Evolutionary conservation across 2,797 vertebrate genomes (phyloP), one percentile per base, ranked within the genome.

Genomic region (Enteromius unitaeniatus): DNA sequence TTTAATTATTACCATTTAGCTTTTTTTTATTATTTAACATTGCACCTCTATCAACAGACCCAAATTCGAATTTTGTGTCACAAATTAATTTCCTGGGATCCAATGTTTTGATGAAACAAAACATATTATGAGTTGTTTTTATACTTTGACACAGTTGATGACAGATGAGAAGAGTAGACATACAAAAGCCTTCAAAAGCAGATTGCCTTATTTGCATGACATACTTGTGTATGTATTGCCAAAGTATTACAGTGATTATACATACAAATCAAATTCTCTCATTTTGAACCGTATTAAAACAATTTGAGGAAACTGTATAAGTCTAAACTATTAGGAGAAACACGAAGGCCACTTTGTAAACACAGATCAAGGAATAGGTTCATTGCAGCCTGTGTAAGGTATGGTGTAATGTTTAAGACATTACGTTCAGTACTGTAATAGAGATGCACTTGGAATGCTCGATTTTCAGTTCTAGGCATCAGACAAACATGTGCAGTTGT

Each of bases 401-500:
- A 88, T 86, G 86, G 90, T 64, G 80, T 82, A 74, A 74, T 37
- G 69, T 64, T 73, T 74, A 34, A 53, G 51, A 78, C 65, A 78
- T 83, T 62, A 58, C 37, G 6, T 73, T 62, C 40, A 17, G 47
- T 83, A 88, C 84, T 88, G 86, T 77, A 87, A 87, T 67, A 85
- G n/a, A 85, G 73, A 90, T 78, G 84, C 80, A 79, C 45, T 42
- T 3, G 6, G 78, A 40, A 74, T 88, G 62, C 77, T 74, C 65
- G 13, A 49, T 81, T 87, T 69, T 86, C 55, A 47, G 77, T 64
- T 77, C 86, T 83, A 89, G 83, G 68, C 84, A 42, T 65, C 64
- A 88, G 83, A 86, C 78, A 84, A 76, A 85, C 69, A 73, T 21
- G 69, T 79, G 79, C 75, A 84, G 75, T 65, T 86, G 84, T 88